Conservation (phyloP, 1,140 invertebrate genomes). For the Anastatus disparis region DNA sequence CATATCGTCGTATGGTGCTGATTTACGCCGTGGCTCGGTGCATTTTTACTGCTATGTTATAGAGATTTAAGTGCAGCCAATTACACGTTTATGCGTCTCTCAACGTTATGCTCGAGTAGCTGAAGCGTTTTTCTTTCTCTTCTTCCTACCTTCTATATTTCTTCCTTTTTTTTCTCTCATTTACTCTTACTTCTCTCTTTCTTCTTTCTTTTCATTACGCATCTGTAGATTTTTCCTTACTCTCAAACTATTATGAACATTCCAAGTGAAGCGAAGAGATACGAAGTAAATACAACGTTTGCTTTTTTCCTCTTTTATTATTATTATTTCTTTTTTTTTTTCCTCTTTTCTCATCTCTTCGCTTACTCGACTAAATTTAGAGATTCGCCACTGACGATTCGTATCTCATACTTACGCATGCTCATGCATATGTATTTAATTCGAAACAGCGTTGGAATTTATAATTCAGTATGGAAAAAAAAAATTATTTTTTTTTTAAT, state of each 20-base stretch:
- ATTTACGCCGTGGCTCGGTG: constrained; percentile 60
- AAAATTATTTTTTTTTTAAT: too few relatives aligned
- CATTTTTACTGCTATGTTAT: constrained; percentile 64
- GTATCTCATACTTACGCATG: background rate
- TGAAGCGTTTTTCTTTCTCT: constrained; percentile 37
- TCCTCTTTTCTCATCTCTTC: background rate
- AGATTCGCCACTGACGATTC: background rate
- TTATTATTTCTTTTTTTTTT: too few relatives aligned
- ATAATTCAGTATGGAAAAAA: too few relatives aligned
- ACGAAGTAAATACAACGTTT: background rate
- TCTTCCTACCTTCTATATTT: too few relatives aligned
- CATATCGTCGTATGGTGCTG: constrained; percentile 62
- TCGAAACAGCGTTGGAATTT: background rate
- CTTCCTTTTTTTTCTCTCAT: too few relatives aligned
- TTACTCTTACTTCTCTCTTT: too few relatives aligned
- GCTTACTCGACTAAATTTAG: constrained; percentile 3
- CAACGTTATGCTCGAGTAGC: constrained; percentile 31
- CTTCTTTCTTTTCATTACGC: too few relatives aligned
- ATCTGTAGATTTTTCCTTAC: background rate
- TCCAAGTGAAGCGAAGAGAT: too few relatives aligned
- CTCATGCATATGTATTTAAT: too few relatives aligned
- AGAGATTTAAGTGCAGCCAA: constrained; percentile 65
- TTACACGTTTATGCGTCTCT: constrained; percentile 62
- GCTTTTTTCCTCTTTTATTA: too few relatives aligned
- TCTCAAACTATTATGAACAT: too few relatives aligned